A percentile compares a stretch with the other conserved stretches of the same genome.
Evolutionary conservation across 2,888 invertebrate genomes (phyloP).

Genomic region (Ennomos quercinarius): DNA sequence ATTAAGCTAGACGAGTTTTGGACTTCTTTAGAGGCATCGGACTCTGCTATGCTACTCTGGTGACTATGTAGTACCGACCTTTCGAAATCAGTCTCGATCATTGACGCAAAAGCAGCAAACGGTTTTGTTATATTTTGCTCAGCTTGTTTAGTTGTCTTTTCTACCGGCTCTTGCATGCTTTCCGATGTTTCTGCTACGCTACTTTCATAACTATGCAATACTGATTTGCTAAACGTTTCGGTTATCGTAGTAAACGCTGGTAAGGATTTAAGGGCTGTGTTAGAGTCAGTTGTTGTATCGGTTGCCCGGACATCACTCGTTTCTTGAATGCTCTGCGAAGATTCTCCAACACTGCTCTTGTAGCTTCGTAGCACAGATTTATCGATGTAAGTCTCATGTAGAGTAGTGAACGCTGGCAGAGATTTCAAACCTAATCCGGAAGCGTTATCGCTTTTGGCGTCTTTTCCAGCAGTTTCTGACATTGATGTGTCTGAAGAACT

Average conservation of each 20-base stretch:
- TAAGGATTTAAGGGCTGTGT: slow-evolving; percentile 48
- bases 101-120: slow-evolving; percentile 49
- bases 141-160: slow-evolving; percentile 30
- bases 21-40: slow-evolving; percentile 39
- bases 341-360: slow-evolving; percentile 62
- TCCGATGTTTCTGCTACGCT: slow-evolving; percentile 53
- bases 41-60: slow-evolving; percentile 58
- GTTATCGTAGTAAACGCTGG: slow-evolving; percentile 62
- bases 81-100: slow-evolving; percentile 60
- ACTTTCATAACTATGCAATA: slow-evolving; percentile 62
- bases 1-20: slow-evolving; percentile 65
- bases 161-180: slow-evolving; percentile 46
- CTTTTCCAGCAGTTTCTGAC: slow-evolving; percentile 53
- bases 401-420: slow-evolving; percentile 61
- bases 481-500: slow-evolving; percentile 64
- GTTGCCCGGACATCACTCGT: slow-evolving; percentile 37
- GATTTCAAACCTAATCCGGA: slow-evolving; percentile 48
- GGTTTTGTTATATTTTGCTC: slow-evolving; percentile 46
- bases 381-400: slow-evolving; percentile 61
- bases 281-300: slow-evolving; percentile 24
- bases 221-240: slow-evolving; percentile 65
- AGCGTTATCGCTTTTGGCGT: slow-evolving; percentile 45
- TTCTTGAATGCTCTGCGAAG: slow-evolving; percentile 50
- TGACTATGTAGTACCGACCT: slow-evolving; percentile 66
- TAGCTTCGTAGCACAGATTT: slow-evolving; percentile 72